Percentiles rank a stretch among this genome's conserved stretches.
These are phyloP conservation scores for Ageneiosus marmoratus DNA, from an alignment of 2,113 vertebrate genomes.

Conservation along the genomic window DNA sequence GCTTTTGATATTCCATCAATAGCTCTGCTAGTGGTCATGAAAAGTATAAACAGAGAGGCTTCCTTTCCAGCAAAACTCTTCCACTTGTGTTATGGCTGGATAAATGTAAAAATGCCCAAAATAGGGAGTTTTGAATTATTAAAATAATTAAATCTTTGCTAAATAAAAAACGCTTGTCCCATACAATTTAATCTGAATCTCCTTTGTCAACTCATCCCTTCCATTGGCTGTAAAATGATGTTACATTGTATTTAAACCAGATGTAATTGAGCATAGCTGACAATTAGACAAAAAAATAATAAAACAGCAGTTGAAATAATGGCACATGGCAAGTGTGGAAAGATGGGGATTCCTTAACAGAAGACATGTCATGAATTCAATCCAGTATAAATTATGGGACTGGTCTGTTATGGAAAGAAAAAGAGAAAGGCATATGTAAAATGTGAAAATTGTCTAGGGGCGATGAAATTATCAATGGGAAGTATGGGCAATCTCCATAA, in stretches of 20 bases:
- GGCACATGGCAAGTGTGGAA: neutral
- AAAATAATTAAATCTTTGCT: neutral
- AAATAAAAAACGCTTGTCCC: neutral
- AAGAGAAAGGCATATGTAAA: conserved; percentile 9
- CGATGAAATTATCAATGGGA: conserved; percentile 69
- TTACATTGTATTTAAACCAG: neutral
- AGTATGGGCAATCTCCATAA: conserved; percentile 73
- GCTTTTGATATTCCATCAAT: conserved; percentile 17
- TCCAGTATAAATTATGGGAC: conserved; percentile 8
- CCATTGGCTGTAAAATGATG: conserved; percentile 20
- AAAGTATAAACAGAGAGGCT: neutral
- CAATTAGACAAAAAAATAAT: neutral
- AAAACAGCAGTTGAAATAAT: conserved; percentile 3
- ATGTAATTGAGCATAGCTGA: conserved; percentile 17
- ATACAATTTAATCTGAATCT: neutral
- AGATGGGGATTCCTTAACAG: conserved; percentile 12
- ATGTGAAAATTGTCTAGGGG: conserved; percentile 42
- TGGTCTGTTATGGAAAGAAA: conserved; percentile 34
- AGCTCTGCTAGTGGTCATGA: neutral
- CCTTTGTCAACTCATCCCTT: neutral
- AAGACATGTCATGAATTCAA: conserved; percentile 17
- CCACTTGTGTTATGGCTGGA: neutral
- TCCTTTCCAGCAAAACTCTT: neutral
- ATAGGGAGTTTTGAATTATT: no score
- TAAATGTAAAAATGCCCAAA: neutral